These are phyloP conservation scores for Doryteuthis pealeii DNA, from an alignment of 1,140 invertebrate species.

Conservation along the genomic window DNA sequence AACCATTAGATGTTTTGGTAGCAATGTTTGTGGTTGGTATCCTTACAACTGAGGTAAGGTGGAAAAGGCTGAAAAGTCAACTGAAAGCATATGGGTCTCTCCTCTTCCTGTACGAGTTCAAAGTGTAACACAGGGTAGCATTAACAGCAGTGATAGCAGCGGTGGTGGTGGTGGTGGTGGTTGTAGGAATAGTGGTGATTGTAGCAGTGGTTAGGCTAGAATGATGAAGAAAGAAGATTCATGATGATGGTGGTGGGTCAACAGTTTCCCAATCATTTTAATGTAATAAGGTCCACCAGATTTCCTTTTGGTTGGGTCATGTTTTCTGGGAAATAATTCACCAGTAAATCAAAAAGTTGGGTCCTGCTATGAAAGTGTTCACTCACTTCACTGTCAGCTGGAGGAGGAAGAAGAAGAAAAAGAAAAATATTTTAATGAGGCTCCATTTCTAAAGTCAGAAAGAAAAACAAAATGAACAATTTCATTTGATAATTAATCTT, in stretches of 20 bases:
- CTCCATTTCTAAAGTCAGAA: background rate
- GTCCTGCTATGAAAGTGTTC: conserved; percentile 63
- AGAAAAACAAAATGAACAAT: conserved; percentile 10
- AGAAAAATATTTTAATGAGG: background rate
- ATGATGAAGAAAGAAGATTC: too few species aligned
- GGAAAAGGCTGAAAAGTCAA: too few species aligned
- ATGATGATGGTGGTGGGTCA: background rate
- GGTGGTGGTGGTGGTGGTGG: too few species aligned
- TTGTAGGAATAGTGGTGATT: too few species aligned
- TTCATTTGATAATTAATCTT: background rate
- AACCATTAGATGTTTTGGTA: too few species aligned
- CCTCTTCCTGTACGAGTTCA: too few species aligned
- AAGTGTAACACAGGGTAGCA: too few species aligned
- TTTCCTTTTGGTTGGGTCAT: conserved; percentile 73
- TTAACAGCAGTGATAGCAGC: too few species aligned
- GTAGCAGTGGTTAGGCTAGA: too few species aligned
- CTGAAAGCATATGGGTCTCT: too few species aligned
- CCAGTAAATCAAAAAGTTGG: conserved; percentile 69
- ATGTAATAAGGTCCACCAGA: conserved; percentile 67
- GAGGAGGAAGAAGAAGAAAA: conserved; percentile 16
- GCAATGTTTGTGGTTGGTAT: too few species aligned
- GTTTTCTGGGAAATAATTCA: conserved; percentile 70
- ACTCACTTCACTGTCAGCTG: conserved; percentile 36
- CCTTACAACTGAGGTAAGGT: too few species aligned
- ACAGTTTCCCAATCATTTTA: conserved; percentile 27